Evolutionary conservation across 1,140 invertebrate species (phyloP).

Genomic region (Penaeus indicus): DNA sequence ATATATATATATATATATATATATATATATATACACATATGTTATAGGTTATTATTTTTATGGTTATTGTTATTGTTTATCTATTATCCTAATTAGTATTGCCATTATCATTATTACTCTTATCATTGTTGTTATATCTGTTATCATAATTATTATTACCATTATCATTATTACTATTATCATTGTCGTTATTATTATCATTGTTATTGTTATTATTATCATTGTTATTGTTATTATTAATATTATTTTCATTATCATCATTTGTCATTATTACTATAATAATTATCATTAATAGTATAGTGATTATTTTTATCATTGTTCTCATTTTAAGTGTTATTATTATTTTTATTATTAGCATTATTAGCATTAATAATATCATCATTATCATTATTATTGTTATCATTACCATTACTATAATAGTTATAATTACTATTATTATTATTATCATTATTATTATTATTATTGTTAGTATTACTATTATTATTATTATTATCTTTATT

Average conservation of each 20-base stretch:
- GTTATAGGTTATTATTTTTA: background rate
- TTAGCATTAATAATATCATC: background rate
- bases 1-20: no score
- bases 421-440: background rate
- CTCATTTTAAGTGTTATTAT: conserved; percentile 1
- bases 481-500: background rate
- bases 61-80: background rate
- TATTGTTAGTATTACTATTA: background rate
- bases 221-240: no score
- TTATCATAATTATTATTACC: no score
- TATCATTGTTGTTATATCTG: background rate
- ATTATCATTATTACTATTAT: no score
- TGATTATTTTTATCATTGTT: conserved; percentile 6
- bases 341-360: conserved; percentile 2
- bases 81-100: background rate
- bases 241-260: no score
- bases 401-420: background rate
- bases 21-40: no score
- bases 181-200: no score
- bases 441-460: background rate
- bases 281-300: background rate
- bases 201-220: no score
- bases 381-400: background rate
- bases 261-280: no score
- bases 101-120: background rate